Evolutionary conservation across 2,888 invertebrate genomes (phyloP).

Genomic region (Acheta domesticus): DNA sequence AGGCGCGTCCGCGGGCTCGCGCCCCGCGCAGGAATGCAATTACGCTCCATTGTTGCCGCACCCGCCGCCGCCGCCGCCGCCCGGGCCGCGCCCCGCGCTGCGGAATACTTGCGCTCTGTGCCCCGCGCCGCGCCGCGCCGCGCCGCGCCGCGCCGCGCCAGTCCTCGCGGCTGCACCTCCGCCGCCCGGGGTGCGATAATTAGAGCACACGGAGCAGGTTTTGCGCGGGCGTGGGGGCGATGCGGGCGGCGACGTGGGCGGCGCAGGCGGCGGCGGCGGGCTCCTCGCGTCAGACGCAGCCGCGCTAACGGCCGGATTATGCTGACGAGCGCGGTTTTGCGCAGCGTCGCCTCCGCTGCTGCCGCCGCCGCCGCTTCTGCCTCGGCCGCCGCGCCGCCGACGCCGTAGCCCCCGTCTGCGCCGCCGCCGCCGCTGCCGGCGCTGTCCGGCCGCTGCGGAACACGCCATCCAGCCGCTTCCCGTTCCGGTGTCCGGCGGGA

Average conservation of each 20-base stretch:
- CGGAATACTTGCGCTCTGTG: neutral
- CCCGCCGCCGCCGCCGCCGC: neutral
- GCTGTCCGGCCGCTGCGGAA: too few relatives aligned
- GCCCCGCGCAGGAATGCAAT: neutral
- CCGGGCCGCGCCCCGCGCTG: neutral
- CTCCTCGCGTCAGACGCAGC: constrained; percentile 7
- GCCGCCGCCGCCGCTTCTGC: neutral
- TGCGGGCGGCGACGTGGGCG: neutral
- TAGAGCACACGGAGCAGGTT: constrained; percentile 18
- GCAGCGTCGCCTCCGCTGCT: neutral
- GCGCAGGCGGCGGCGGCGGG: neutral
- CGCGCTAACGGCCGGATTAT: constrained; percentile 18
- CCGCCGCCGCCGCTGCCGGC: too few relatives aligned
- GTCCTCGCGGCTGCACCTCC: neutral
- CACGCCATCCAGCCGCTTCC: too few relatives aligned
- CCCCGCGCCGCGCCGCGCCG: neutral
- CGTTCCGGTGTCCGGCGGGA: too few relatives aligned
- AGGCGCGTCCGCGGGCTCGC: neutral
- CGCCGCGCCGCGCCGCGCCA: neutral
- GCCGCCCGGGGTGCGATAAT: neutral
- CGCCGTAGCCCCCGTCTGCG: too few relatives aligned
- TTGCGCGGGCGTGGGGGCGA: neutral
- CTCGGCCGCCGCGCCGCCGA: too few relatives aligned
- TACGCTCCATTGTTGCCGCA: constrained; percentile 3
- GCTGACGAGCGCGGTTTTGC: constrained; percentile 18